Evolutionary conservation across 2,113 vertebrate species (phyloP).

Genomic region (Ranitomeya imitator): DNA sequence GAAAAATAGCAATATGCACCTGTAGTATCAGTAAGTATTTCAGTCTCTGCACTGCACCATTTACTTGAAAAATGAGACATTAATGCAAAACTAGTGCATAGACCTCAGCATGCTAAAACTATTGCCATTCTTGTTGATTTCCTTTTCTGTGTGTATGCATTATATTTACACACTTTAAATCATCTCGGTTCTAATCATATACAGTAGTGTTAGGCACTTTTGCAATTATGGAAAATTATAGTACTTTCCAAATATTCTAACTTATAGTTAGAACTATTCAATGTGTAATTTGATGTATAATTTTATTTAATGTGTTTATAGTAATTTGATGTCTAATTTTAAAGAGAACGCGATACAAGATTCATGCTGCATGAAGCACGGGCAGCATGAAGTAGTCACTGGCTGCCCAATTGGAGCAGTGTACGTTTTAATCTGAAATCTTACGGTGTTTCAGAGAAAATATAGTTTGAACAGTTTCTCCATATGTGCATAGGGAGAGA

Average conservation of each 20-base stretch:
- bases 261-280: neutral
- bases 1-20: conserved; percentile 21
- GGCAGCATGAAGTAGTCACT: no score
- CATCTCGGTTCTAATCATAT: neutral
- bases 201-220: neutral
- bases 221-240: neutral
- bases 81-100: conserved; percentile 28
- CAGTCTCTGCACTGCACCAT: conserved; percentile 30
- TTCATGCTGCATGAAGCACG: neutral
- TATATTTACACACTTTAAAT: neutral
- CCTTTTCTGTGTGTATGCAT: neutral
- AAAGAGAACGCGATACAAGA: neutral
- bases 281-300: no score
- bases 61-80: conserved; percentile 43
- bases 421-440: no score
- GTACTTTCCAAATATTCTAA: neutral
- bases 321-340: no score
- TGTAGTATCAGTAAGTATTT: conserved; percentile 28
- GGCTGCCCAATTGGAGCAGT: no score
- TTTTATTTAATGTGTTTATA: no score
- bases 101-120: neutral
- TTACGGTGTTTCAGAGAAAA: no score
- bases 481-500: no score
- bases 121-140: neutral
- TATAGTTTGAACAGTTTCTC: no score